Conservation (phyloP, 2,113 vertebrate genomes). For the Serinus canaria region DNA sequence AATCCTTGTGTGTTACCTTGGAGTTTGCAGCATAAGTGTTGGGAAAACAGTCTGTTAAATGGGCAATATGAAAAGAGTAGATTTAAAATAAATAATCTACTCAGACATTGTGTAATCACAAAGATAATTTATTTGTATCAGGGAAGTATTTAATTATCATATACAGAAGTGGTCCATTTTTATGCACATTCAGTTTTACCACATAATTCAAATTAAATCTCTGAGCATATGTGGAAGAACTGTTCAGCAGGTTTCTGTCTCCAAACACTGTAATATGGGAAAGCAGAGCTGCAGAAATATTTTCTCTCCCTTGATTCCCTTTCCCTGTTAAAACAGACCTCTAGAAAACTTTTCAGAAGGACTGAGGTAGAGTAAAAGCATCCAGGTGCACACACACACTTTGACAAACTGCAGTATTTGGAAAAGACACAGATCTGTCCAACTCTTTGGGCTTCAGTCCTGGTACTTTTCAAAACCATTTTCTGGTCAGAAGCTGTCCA, state of each 20-base stretch:
- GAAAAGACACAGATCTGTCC: background rate
- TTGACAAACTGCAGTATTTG: background rate
- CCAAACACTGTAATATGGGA: background rate
- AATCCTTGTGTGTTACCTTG: background rate
- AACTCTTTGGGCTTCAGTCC: background rate
- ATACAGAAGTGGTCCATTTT: background rate
- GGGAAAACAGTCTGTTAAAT: background rate
- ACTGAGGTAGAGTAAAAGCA: background rate
- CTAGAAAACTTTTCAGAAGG: background rate
- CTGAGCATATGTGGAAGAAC: background rate
- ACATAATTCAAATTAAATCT: background rate
- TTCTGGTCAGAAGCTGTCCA: background rate
- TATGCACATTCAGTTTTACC: background rate
- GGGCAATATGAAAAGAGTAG: background rate
- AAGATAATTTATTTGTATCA: background rate
- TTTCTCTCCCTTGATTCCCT: background rate
- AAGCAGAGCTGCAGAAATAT: background rate
- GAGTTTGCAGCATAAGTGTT: background rate
- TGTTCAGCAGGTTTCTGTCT: background rate
- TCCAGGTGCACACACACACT: background rate
- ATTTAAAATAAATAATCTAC: background rate
- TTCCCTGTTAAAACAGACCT: background rate
- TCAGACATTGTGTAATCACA: background rate
- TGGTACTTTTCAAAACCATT: background rate
- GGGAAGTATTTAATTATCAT: background rate